Conservation (phyloP, 2,888 invertebrate genomes). For the Erpobdella octoculata region DNA sequence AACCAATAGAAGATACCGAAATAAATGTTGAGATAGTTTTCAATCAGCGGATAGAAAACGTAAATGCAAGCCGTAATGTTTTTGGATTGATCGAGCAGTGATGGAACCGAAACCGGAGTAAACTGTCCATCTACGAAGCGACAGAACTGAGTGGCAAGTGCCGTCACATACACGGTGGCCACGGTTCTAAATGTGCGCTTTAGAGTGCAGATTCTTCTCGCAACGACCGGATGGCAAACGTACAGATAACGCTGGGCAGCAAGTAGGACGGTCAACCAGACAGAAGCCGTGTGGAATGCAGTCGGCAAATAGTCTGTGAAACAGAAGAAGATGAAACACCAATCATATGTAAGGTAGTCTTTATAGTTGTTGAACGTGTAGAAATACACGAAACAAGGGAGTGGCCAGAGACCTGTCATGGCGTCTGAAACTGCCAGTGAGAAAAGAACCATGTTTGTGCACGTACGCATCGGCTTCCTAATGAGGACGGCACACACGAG, state of each 20-base stretch:
- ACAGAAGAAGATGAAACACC: constrained; percentile 66
- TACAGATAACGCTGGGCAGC: constrained; percentile 78
- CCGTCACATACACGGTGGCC: constrained; percentile 61
- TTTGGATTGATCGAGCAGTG: background rate
- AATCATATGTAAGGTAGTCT: constrained; percentile 67
- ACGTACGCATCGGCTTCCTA: constrained; percentile 71
- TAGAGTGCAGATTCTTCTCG: constrained; percentile 65
- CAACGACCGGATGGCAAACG: constrained; percentile 82
- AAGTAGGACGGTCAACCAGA: constrained; percentile 34
- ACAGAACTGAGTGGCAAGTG: constrained; percentile 56
- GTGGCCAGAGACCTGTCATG: constrained; percentile 62
- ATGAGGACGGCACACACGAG: constrained; percentile 81
- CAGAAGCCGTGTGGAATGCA: constrained; percentile 38
- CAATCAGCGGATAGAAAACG: background rate
- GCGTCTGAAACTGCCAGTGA: constrained; percentile 93
- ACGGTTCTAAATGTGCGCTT: constrained; percentile 66
- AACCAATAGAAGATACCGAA: constrained; percentile 19
- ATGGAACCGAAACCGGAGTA: constrained; percentile 56
- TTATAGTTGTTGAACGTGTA: constrained; percentile 81
- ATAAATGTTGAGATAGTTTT: background rate
- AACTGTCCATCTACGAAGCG: constrained; percentile 23
- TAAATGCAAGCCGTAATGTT: background rate
- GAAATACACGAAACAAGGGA: constrained; percentile 74
- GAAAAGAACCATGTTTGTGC: constrained; percentile 80
- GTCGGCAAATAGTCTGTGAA: constrained; percentile 47